These are phyloP conservation scores for Fundulus diaphanus DNA, from an alignment of 2,797 vertebrate species.

Conservation along the genomic window DNA sequence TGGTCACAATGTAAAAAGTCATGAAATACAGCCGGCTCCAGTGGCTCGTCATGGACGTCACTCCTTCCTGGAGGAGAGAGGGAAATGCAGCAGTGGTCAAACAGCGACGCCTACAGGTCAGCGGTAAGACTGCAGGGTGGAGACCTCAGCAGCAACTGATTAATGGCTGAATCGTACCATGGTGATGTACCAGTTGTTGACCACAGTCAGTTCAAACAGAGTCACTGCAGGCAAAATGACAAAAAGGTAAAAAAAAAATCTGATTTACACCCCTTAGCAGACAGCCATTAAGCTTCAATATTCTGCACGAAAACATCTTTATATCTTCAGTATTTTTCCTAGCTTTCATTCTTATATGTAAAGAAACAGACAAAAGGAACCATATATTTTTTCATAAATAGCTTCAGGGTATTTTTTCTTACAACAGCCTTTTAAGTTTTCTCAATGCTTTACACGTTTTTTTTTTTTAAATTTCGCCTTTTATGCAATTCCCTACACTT, in stretches of 20 bases:
- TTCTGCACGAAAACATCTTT: neutral
- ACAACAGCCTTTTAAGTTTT: neutral
- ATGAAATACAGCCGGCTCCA: constrained; percentile 99
- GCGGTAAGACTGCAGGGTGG: constrained; percentile 6
- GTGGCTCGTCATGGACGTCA: constrained; percentile 94
- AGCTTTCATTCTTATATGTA: neutral
- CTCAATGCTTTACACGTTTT: neutral
- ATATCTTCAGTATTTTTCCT: too few species aligned
- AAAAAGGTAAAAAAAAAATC: neutral
- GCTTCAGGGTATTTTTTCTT: neutral
- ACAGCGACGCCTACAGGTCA: constrained; percentile 11
- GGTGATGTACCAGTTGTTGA: constrained; percentile 99
- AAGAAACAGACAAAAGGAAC: neutral
- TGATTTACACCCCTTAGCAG: neutral
- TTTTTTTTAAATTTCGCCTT: neutral
- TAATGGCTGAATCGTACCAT: constrained; percentile 84
- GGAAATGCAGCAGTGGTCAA: constrained; percentile 12
- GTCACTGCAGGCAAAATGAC: constrained; percentile 83
- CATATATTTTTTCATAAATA: neutral
- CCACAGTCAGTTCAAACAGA: constrained; percentile 95
- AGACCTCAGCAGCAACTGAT: neutral
- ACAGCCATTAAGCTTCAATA: neutral
- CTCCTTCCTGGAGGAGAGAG: constrained; percentile 87
- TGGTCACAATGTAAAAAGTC: constrained; percentile 98
- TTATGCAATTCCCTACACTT: neutral